Percentiles rank a stretch among this genome's conserved stretches.
Conservation (phyloP, 2,113 vertebrate genomes). For the Asarcornis scutulata region DNA sequence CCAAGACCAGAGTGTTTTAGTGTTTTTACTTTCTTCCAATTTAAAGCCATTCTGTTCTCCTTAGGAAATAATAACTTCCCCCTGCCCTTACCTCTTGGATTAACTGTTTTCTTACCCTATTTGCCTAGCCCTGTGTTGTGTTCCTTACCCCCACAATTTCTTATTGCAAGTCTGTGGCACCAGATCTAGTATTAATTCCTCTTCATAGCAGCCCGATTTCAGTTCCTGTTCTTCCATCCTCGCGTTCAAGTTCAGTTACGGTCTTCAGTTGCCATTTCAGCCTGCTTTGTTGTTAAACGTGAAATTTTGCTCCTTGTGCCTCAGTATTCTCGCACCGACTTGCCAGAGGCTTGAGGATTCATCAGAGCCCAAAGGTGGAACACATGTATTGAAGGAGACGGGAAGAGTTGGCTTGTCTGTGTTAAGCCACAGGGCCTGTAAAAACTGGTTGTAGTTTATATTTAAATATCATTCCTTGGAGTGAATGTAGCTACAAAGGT, state of each 20-base stretch:
- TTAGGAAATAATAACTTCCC: not conserved
- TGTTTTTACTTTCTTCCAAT: not conserved
- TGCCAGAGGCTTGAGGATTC: not conserved
- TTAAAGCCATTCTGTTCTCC: not conserved
- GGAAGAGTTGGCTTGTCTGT: not conserved
- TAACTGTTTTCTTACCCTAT: not conserved
- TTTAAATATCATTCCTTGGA: conserved; percentile 2
- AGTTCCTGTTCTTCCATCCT: not conserved
- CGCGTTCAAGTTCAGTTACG: not conserved
- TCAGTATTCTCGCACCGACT: not conserved
- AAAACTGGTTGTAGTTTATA: conserved; percentile 29
- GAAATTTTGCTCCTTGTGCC: not conserved
- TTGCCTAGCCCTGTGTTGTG: not conserved
- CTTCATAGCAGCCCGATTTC: not conserved
- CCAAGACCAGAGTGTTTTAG: not conserved
- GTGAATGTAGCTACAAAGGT: not conserved
- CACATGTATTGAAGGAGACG: not conserved
- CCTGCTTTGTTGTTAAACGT: not conserved
- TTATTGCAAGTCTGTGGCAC: not conserved
- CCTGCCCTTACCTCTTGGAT: not conserved
- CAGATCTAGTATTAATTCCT: not conserved
- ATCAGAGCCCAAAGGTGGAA: not conserved
- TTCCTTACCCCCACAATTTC: not conserved
- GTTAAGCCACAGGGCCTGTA: conserved; percentile 16
- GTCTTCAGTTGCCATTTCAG: not conserved